Percentiles rank a stretch among this genome's conserved stretches.
Evolutionary conservation across 92 coral and sea anemone genomes (phyloP).

Genomic region (Umimayanthus kanabou): DNA sequence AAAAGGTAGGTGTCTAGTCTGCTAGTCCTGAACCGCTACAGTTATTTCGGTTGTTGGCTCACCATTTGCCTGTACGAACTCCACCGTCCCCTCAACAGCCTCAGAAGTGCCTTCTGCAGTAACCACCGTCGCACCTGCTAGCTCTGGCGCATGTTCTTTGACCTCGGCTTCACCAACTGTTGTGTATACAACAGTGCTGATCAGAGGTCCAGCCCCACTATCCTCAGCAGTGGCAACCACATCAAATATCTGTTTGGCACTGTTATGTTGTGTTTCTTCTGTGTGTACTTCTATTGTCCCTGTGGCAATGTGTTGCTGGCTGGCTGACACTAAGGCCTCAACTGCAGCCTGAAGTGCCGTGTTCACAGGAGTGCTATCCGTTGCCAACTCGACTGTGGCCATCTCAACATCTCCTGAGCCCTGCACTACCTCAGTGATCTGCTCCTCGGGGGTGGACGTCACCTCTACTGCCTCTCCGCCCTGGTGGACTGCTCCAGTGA

Average conservation of each 20-base stretch:
- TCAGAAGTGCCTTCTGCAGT: conserved; percentile 16
- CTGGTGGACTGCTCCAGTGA: conserved; percentile 53
- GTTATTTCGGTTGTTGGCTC: conserved; percentile 25
- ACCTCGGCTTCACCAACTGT: conserved; percentile 41
- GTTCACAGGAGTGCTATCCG: conserved; percentile 75
- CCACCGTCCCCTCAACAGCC: conserved; percentile 35
- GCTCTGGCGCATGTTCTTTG: conserved; percentile 36
- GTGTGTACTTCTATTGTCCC: conserved; percentile 70
- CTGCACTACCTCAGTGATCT: conserved; percentile 72
- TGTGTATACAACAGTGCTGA: conserved; percentile 36
- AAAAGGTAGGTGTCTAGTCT: background rate
- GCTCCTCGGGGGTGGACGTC: conserved; percentile 39
- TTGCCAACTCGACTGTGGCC: conserved; percentile 88
- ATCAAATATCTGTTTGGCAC: conserved; percentile 74
- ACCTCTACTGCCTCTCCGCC: conserved; percentile 37
- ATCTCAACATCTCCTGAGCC: conserved; percentile 84
- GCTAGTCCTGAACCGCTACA: conserved; percentile 32
- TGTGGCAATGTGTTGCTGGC: conserved; percentile 85
- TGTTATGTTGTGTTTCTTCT: conserved; percentile 55
- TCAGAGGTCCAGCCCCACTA: background rate
- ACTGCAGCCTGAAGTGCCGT: conserved; percentile 93
- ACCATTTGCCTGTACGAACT: conserved; percentile 31
- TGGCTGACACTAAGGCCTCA: conserved; percentile 90
- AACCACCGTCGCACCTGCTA: conserved; percentile 11
- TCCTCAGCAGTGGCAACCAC: conserved; percentile 62